Base-by-base conservation (phyloP, 2,797 vertebrate genomes). In the Schizopygopsis malacanthus region DNA sequence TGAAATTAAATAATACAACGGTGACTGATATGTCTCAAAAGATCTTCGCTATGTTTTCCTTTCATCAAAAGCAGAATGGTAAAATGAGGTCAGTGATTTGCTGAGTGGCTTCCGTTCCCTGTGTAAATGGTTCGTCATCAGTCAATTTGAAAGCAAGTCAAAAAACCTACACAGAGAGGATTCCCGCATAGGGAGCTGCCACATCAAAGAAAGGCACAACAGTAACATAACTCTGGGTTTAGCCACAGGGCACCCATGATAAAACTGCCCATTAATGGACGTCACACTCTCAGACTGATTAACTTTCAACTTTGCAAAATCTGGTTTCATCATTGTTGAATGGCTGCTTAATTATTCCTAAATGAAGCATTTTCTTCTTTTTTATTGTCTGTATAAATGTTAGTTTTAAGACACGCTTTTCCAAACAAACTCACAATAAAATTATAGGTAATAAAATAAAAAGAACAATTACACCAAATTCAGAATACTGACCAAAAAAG, bases 61-160 rank as follows among this genome's bases (percentile, higher is more conserved):
- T 85, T 25, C 2, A 25, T 56, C 65, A 47, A 47, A 84, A 71
- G 8, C 22, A 65, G 2, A 41, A 33, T 81, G 18, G 79, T 16
- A 39, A 88, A 89, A 85, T 72, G 61, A 88, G 89, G 89, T 83
- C 89, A 88, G 11, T 39, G 76, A 89, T 84, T 8, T 90, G 89
- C 89, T 87, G 87, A 90, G 79, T 37, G 5, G 75, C 83, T 85
- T 90, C 80, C 81, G 70, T 18, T 80, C 8, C 8, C 67, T 47
- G n/a, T 70, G 75, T 45, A 70, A 82, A 22, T 76, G 33, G 25
- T 84, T 5, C 71, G 76, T 67, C 79, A 80, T 73, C 54, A 85
- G 56, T 61, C 82, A 81, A 13, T 11, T 12, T 76, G 82, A 79
- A 81, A 80, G 72, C 71, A 78, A 18, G 47, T n/a, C 25, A 81